A percentile compares a stretch with the other conserved stretches of the same genome.
phyloP scores from a whole-genome alignment of 2,888 invertebrate genomes.

The Automeris io region DNA sequence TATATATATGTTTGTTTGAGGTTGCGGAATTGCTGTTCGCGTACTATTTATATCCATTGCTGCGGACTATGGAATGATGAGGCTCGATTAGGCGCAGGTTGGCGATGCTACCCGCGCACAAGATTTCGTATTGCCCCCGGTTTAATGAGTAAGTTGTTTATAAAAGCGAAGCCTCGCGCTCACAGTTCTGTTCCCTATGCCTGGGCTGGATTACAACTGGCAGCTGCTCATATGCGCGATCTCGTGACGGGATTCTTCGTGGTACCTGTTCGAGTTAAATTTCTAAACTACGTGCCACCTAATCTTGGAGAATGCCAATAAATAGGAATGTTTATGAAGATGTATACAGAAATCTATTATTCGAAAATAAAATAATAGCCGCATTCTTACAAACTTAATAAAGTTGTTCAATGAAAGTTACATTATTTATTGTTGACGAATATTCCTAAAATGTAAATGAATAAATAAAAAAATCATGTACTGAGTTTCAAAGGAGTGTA shows the following conservation, averaged over 20 bases:
- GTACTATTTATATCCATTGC: constrained; percentile 41
- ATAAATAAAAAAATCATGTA: too few species aligned
- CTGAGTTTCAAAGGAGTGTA: too few species aligned
- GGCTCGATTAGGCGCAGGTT: constrained; percentile 43
- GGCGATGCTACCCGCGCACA: constrained; percentile 44
- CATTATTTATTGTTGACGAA: too few species aligned
- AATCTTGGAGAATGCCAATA: constrained; percentile 16
- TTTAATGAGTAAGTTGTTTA: constrained; percentile 27
- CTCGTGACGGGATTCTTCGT: constrained; percentile 40
- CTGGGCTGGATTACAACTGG: constrained; percentile 36
- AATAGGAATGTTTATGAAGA: too few species aligned
- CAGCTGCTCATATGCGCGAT: constrained; percentile 46
- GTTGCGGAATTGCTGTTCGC: constrained; percentile 38
- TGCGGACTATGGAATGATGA: constrained; percentile 45
- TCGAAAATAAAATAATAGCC: too few species aligned
- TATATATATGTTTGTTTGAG: constrained; percentile 2
- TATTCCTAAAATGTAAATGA: too few species aligned
- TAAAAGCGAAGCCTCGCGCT: constrained; percentile 39
- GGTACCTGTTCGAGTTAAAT: constrained; percentile 42
- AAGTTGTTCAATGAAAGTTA: too few species aligned
- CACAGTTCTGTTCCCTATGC: constrained; percentile 28
- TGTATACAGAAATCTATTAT: too few species aligned
- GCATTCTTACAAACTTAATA: too few species aligned
- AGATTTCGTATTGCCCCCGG: constrained; percentile 49
- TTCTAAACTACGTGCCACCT: constrained; percentile 31